phyloP scores from a whole-genome alignment of 2,888 invertebrate species.

The Drosophila setosimentum region DNA sequence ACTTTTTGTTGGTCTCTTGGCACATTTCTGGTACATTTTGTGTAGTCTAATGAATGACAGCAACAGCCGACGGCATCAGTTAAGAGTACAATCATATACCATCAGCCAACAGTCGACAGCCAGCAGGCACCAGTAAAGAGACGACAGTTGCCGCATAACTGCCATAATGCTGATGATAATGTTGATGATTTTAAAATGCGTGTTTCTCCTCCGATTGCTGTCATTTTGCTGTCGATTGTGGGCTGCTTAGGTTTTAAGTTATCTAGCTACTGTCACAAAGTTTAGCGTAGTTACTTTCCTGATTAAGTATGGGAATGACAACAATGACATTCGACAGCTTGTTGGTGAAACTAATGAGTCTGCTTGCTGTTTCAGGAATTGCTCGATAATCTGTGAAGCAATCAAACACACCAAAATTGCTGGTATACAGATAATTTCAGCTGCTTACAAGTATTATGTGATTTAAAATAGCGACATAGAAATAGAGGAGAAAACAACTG shows the following conservation, averaged over 20 bases:
- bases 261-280: conserved; percentile 22
- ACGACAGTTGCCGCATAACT: conserved; percentile 68
- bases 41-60: conserved; percentile 77
- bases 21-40: conserved; percentile 66
- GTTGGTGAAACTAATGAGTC: conserved; percentile 41
- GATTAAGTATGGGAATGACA: conserved; percentile 2
- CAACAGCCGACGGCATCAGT: conserved; percentile 61
- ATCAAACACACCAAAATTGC: conserved; percentile 32
- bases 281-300: conserved; percentile 31
- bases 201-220: conserved; percentile 77
- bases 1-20: conserved; percentile 40
- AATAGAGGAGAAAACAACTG: not conserved
- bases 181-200: conserved; percentile 80
- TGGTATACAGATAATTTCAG: conserved; percentile 17
- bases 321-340: conserved; percentile 41
- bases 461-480: conserved; percentile 2
- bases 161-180: conserved; percentile 80
- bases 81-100: conserved; percentile 21
- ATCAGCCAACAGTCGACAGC: conserved; percentile 5
- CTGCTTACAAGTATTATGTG: conserved; percentile 1
- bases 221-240: conserved; percentile 74
- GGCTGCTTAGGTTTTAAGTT: conserved; percentile 59
- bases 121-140: conserved; percentile 22
- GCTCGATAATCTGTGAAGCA: conserved; percentile 57
- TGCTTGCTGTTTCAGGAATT: conserved; percentile 27